Conservation (phyloP, 23 tunicate species). For the Trididemnum clinides region DNA sequence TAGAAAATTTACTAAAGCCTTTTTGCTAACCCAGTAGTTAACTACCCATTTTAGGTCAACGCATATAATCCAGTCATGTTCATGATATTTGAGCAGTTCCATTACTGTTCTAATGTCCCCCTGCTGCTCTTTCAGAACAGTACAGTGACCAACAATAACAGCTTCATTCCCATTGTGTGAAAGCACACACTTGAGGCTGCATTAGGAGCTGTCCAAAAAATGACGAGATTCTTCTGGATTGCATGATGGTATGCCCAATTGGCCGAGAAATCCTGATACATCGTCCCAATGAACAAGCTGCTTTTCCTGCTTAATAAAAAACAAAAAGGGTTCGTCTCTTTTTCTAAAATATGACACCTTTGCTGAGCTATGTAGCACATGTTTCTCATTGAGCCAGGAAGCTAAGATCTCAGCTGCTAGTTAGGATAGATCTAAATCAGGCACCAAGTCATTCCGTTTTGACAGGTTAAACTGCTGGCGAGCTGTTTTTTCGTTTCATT, state of each 20-base stretch:
- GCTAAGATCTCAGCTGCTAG: not conserved
- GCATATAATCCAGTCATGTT: constrained; percentile 18
- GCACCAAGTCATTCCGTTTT: too few relatives aligned
- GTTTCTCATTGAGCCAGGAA: not conserved
- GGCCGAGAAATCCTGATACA: not conserved
- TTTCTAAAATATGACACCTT: not conserved
- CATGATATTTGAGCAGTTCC: constrained; percentile 6
- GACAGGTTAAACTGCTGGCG: not conserved
- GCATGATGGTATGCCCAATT: constrained; percentile 7
- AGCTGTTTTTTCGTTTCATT: not conserved
- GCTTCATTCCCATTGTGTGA: constrained; percentile 35
- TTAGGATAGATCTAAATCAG: not conserved
- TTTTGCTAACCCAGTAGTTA: constrained; percentile 29
- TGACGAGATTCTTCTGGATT: constrained; percentile 14
- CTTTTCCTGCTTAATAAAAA: too few relatives aligned
- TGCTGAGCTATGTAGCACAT: not conserved
- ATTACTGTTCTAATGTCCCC: constrained; percentile 17
- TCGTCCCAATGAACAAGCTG: not conserved
- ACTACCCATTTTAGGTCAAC: constrained; percentile 35
- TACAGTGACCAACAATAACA: constrained; percentile 31
- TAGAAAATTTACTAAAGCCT: constrained; percentile 2
- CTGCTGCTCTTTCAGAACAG: constrained; percentile 25
- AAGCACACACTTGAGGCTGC: constrained; percentile 32
- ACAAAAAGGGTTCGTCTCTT: too few relatives aligned
- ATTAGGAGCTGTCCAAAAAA: constrained; percentile 15